Evolutionary conservation across 23 tunicate species (phyloP).

Genomic region (Halocynthia aurantium): DNA sequence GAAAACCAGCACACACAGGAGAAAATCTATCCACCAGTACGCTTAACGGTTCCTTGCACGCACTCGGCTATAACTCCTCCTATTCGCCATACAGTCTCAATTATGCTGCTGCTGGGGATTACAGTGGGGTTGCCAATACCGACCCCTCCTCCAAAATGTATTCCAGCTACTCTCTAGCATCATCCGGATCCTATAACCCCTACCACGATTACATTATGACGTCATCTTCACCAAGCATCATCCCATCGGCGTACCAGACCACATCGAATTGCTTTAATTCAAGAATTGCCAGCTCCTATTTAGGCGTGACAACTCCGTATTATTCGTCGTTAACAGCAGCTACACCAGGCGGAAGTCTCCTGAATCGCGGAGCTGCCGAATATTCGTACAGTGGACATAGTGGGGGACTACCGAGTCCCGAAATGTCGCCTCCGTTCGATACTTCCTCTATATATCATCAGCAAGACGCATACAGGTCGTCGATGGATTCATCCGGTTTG

Average conservation of each 20-base stretch:
- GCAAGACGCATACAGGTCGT: no score
- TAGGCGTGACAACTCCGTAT: not conserved
- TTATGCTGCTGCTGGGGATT: no score
- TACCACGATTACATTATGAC: conserved; percentile 18
- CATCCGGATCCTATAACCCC: not conserved
- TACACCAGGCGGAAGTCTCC: not conserved
- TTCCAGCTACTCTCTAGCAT: not conserved
- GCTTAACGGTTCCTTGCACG: no score
- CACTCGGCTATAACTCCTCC: no score
- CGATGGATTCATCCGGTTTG: no score
- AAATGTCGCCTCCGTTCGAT: not conserved
- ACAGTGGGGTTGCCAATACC: not conserved
- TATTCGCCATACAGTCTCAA: no score
- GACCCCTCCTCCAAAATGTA: not conserved
- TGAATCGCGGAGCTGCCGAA: not conserved
- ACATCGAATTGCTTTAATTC: conserved; percentile 3
- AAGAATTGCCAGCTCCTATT: not conserved
- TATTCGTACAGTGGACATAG: conserved; percentile 22
- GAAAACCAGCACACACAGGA: not conserved
- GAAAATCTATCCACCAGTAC: not conserved
- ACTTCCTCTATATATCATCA: no score
- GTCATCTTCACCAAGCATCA: conserved; percentile 15
- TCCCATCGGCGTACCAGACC: conserved; percentile 21
- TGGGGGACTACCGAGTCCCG: conserved; percentile 14
- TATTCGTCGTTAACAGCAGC: conserved; percentile 10